Evolutionary conservation across 2,797 vertebrate species (phyloP).

Genomic region (Esox lucius): DNA sequence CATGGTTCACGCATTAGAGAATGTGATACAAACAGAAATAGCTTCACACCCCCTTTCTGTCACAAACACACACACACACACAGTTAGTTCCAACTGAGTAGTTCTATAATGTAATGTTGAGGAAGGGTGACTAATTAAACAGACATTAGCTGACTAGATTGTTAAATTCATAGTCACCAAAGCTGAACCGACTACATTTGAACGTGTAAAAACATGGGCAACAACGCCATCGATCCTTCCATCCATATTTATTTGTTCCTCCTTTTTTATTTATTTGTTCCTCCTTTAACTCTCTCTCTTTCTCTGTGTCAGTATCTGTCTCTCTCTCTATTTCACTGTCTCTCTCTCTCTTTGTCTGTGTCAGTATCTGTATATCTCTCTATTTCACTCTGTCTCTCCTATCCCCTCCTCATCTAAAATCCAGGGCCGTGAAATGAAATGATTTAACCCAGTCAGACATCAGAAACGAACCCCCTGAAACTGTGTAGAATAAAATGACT

Average conservation of each 20-base stretch:
- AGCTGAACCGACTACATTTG: neutral
- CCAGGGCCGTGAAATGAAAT: too few relatives aligned
- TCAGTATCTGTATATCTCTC: too few relatives aligned
- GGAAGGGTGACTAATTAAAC: neutral
- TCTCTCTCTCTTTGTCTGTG: too few relatives aligned
- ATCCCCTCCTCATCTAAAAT: too few relatives aligned
- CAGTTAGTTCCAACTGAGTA: neutral
- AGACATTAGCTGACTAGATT: slow-evolving; percentile 4
- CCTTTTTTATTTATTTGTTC: too few relatives aligned
- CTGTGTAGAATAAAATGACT: neutral
- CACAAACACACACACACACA: neutral
- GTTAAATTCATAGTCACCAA: neutral
- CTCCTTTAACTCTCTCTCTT: neutral
- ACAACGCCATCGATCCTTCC: too few relatives aligned
- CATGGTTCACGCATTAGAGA: neutral
- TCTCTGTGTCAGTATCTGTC: neutral
- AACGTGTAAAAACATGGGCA: too few relatives aligned
- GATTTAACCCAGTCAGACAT: too few relatives aligned
- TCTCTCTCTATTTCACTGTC: neutral
- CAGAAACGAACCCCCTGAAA: too few relatives aligned
- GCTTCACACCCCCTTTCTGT: neutral
- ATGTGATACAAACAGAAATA: neutral
- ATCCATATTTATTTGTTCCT: too few relatives aligned
- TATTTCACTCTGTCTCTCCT: too few relatives aligned
- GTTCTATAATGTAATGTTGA: neutral